Conservation (phyloP, 1,140 invertebrate genomes). For the Acyrthosiphon pisum region DNA sequence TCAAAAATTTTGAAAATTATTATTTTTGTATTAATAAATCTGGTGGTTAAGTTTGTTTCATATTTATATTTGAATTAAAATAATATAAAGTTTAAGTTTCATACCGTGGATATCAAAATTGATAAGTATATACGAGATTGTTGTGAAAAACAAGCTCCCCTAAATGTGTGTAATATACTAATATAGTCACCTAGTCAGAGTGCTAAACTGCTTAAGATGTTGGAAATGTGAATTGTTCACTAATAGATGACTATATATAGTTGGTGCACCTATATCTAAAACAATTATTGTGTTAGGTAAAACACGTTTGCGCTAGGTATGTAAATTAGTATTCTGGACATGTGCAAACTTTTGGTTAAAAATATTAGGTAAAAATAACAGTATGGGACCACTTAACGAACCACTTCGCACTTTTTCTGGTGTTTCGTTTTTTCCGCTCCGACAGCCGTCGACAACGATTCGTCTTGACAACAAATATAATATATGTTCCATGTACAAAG, state of each 20-base stretch:
- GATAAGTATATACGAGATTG: not conserved
- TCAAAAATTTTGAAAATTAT: not conserved
- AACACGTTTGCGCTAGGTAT: not conserved
- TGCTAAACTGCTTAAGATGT: not conserved
- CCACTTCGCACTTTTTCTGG: not conserved
- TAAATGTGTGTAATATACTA: not conserved
- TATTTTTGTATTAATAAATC: not conserved
- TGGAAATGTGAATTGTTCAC: not conserved
- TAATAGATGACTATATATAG: not conserved
- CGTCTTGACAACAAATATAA: not conserved
- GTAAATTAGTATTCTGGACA: not conserved
- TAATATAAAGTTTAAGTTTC: not conserved
- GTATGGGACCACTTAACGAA: not conserved
- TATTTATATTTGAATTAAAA: not conserved
- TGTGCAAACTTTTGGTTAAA: not conserved
- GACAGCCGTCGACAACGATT: not conserved
- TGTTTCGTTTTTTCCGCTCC: not conserved
- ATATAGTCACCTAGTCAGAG: too few relatives aligned
- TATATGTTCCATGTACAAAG: not conserved
- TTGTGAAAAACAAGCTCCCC: not conserved
- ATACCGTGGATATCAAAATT: not conserved
- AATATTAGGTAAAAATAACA: not conserved
- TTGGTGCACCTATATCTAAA: not conserved
- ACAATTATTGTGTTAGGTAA: not conserved
- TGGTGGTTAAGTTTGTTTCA: not conserved